Conservation (phyloP, 2,888 invertebrate genomes). For the Meghimatium bilineatum region DNA sequence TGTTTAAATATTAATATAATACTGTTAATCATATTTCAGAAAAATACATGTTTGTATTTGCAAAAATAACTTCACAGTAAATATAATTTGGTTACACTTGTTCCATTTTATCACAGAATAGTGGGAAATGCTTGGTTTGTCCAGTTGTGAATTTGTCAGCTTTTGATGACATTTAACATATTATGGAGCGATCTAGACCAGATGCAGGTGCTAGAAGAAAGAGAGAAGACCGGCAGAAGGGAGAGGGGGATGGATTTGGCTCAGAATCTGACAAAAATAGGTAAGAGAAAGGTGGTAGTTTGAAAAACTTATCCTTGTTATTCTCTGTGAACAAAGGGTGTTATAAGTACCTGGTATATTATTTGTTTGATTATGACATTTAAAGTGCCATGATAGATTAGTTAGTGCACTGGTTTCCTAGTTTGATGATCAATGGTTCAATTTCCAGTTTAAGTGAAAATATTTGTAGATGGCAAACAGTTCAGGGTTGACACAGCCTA, state of each 20-base stretch:
- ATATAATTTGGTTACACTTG: neutral
- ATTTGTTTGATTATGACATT: too few relatives aligned
- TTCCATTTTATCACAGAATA: neutral
- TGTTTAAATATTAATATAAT: too few relatives aligned
- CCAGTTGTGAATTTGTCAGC: neutral
- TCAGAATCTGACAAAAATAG: conserved; percentile 30
- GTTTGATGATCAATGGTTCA: too few relatives aligned
- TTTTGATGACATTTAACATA: neutral
- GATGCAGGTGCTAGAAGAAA: conserved; percentile 6
- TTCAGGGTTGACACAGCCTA: too few relatives aligned
- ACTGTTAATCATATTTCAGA: too few relatives aligned
- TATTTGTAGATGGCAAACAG: too few relatives aligned
- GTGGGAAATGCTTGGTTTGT: neutral
- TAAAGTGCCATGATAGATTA: too few relatives aligned
- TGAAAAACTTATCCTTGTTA: neutral
- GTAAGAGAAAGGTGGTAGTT: neutral
- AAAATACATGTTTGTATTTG: too few relatives aligned
- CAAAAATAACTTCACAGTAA: neutral
- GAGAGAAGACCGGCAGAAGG: conserved; percentile 30
- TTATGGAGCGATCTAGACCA: conserved; percentile 27
- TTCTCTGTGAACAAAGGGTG: too few relatives aligned
- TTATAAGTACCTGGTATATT: too few relatives aligned
- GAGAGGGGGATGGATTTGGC: conserved; percentile 16
- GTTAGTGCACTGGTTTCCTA: too few relatives aligned
- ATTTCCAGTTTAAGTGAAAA: too few relatives aligned